Base-by-base conservation (phyloP, 2,797 vertebrate species). In the Hemitrygon akajei region DNA sequence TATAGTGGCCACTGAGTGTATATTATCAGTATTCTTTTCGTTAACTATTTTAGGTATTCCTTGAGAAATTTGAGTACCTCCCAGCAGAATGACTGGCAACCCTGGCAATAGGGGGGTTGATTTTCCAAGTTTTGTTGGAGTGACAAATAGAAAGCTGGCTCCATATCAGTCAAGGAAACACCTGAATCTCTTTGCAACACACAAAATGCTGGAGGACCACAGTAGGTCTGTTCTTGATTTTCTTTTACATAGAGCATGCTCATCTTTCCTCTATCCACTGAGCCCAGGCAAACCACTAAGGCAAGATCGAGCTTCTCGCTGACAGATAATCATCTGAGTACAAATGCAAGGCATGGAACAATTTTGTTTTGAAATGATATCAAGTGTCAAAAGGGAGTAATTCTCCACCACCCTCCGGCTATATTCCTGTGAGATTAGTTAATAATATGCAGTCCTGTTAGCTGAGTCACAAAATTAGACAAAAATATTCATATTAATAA, bases 361-460 rank as follows among this genome's bases (percentile, higher is more conserved):
- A 66, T 89, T 63, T 89, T 89, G 30, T 16, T 89, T 89, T 89
- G 84, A 89, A 89, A 66, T 66, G 14, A 66, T 89, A 89, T 34
- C 84, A 89, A 89, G 20, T 89, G 60, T 89, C 58, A 89, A 89
- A n/a, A n/a, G 7, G 60, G 58, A 89, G 18, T 63, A 66, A 66
- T 89, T 34, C 60, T 89, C 30, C 7, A 89, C 60, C 58, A 7
- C 14, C n/a, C 58, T 14, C n/a, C 0, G n/a, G 84, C 58, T 89
- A 63, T 34, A 89, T 89, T 66, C 84, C 14, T 11, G n/a, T 66
- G 60, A 18, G 30, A n/a, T 89, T 63, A 66, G 58, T n/a, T 14
- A 89, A n/a, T 60, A 89, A 18, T 20, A 60, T 11, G 56, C 3
- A n/a, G 27, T 58, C 27, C 56, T 86, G 56, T 86, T n/a, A n/a